A percentile compares a stretch with the other conserved stretches of the same genome.
These are phyloP conservation scores for Cantharis flavilabris DNA, from an alignment of 2,888 invertebrate species.

Conservation along the genomic window DNA sequence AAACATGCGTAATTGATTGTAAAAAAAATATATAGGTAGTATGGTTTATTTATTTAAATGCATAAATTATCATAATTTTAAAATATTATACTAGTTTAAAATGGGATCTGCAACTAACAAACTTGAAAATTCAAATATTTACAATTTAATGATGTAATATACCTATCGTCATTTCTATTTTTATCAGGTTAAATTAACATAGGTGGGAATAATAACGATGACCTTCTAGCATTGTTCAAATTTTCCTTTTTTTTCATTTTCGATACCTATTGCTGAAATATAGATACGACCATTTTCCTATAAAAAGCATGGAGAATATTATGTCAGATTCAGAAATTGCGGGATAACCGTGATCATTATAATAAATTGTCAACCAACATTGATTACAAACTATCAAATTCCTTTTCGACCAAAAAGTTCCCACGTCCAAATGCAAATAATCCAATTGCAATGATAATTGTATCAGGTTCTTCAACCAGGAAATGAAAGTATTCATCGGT, in stretches of 20 bases:
- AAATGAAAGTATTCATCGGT: slow-evolving; percentile 23
- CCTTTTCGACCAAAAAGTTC: background rate
- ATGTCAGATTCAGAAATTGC: background rate
- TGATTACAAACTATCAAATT: background rate
- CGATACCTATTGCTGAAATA: background rate
- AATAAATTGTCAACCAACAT: background rate
- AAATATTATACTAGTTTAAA: background rate
- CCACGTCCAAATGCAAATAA: background rate
- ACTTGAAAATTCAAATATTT: slow-evolving; percentile 26
- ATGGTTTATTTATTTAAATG: background rate
- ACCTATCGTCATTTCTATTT: slow-evolving; percentile 30
- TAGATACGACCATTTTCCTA: background rate
- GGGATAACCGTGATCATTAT: background rate
- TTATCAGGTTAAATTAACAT: slow-evolving; percentile 28
- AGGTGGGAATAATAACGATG: slow-evolving; percentile 20
- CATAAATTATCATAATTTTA: background rate
- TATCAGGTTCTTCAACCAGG: slow-evolving; percentile 37
- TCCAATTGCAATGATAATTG: background rate
- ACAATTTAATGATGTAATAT: slow-evolving; percentile 26
- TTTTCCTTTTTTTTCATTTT: background rate
- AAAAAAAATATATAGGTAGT: background rate
- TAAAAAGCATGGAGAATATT: background rate
- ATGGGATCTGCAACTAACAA: background rate
- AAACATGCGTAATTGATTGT: background rate
- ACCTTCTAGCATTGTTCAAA: slow-evolving; percentile 19